Conservation (phyloP, 2,113 vertebrate genomes). For the Nerophis lumbriciformis region DNA sequence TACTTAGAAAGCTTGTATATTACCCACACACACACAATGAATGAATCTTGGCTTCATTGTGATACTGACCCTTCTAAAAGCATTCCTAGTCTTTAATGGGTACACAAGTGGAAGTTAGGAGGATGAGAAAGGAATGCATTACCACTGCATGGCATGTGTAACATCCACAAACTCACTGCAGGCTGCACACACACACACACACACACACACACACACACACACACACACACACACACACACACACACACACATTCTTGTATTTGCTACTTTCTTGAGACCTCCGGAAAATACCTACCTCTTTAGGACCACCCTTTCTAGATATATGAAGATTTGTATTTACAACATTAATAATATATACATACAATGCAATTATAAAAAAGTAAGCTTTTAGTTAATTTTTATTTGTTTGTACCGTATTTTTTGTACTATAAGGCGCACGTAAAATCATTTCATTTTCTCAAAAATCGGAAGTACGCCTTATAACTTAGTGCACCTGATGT, state of each 20-base stretch:
- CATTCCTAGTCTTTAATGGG: constrained; percentile 36
- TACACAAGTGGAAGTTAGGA: constrained; percentile 37
- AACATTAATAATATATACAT: no score
- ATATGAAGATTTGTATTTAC: no score
- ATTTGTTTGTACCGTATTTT: no score
- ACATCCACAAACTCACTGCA: constrained; percentile 47
- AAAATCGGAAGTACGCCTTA: no score
- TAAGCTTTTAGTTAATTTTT: no score
- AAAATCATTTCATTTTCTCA: no score
- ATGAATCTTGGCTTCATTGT: constrained; percentile 1
- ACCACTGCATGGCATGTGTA: constrained; percentile 54
- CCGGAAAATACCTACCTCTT: no score
- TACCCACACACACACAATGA: neutral
- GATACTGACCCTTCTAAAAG: constrained; percentile 21
- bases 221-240: constrained; percentile 7
- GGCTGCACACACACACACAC: neutral
- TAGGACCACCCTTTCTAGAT: no score
- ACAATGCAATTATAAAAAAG: no score
- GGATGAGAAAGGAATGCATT: constrained; percentile 55
- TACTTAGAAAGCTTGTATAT: neutral
- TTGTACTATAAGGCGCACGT: no score
- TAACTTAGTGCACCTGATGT: no score
- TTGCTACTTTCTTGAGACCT: no score
- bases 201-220: constrained; percentile 18
- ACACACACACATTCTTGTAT: constrained; percentile 1